These are phyloP conservation scores for Theocolax elegans DNA, from an alignment of 1,140 invertebrate species.

Conservation along the genomic window DNA sequence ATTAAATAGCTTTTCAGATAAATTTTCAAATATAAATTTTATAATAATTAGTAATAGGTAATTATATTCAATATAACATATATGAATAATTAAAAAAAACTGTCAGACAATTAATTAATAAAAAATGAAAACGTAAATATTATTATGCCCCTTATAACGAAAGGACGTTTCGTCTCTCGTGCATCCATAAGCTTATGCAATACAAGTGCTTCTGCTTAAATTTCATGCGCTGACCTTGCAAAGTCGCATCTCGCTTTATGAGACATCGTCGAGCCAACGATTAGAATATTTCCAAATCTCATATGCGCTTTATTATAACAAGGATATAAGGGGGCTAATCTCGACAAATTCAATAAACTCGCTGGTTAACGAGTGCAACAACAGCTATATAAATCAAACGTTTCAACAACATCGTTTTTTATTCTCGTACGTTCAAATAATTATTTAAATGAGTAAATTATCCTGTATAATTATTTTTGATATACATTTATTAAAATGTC, in stretches of 20 bases:
- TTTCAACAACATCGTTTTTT: neutral
- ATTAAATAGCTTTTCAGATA: too few relatives aligned
- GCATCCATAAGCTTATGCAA: conserved; percentile 31
- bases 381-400: neutral
- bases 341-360: conserved; percentile 4
- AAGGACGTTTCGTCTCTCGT: conserved; percentile 36
- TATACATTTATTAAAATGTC: too few relatives aligned
- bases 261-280: conserved; percentile 8
- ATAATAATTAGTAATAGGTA: too few relatives aligned
- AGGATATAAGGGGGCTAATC: neutral
- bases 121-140: neutral
- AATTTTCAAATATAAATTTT: too few relatives aligned
- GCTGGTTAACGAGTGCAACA: neutral
- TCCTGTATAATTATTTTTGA: too few relatives aligned
- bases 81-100: conserved; percentile 42
- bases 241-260: conserved; percentile 30
- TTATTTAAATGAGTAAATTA: too few relatives aligned
- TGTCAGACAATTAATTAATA: too few relatives aligned
- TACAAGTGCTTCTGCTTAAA: conserved; percentile 14
- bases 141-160: neutral
- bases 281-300: conserved; percentile 31
- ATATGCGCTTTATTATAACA: conserved; percentile 10
- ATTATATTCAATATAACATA: conserved; percentile 36
- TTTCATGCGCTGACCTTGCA: conserved; percentile 39
- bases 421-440: too few relatives aligned